Conservation (phyloP, 2,113 vertebrate species). For the Chaetorhynchus papuensis region DNA sequence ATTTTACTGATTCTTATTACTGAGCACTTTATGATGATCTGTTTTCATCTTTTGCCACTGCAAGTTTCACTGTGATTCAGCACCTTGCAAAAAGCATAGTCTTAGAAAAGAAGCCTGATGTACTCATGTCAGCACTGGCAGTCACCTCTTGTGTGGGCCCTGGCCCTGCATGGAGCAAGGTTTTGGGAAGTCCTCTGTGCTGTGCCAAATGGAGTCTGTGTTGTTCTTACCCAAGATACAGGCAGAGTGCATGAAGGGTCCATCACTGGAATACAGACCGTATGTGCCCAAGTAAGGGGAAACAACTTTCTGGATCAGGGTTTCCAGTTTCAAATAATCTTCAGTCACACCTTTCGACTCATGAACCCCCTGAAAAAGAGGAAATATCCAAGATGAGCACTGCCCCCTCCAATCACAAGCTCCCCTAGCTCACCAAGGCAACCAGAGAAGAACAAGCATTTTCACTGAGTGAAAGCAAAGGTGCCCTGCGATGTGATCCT, state of each 20-base stretch:
- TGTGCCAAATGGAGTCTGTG: neutral
- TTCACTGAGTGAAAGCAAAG: neutral
- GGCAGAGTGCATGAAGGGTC: conserved; percentile 79
- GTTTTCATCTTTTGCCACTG: neutral
- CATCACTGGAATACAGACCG: conserved; percentile 83
- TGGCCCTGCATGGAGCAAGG: neutral
- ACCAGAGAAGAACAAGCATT: neutral
- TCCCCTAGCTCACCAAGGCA: neutral
- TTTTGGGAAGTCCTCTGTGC: neutral
- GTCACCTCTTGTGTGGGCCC: neutral
- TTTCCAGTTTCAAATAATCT: conserved; percentile 90
- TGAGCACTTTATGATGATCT: neutral
- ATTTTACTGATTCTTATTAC: neutral
- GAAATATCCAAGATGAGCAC: neutral
- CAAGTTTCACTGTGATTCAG: neutral
- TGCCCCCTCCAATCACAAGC: neutral
- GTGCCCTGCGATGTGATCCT: neutral
- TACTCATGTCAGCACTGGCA: fast-evolving
- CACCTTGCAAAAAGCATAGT: neutral
- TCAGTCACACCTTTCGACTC: conserved; percentile 88
- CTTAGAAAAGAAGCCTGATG: neutral
- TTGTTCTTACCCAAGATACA: conserved; percentile 85
- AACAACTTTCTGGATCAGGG: conserved; percentile 91
- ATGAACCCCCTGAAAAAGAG: conserved; percentile 85
- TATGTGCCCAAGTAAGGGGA: conserved; percentile 93